Conservation (phyloP, 2,888 invertebrate species). For the Pyrochroa serraticornis region DNA sequence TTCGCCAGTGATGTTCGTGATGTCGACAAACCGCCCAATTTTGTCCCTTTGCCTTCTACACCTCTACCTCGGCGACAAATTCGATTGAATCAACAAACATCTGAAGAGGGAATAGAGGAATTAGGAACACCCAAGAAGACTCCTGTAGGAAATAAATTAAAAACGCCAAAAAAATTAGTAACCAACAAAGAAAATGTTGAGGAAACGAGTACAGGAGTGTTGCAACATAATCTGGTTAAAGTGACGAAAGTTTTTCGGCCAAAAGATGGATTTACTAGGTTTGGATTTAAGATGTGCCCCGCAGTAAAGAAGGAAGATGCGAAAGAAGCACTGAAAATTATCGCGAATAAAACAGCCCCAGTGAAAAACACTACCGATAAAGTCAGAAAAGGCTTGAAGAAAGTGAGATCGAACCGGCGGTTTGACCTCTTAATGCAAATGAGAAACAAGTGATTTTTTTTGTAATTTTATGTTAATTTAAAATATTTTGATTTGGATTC, state of each 20-base stretch:
- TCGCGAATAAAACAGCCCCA: constrained; percentile 39
- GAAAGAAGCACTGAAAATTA: constrained; percentile 36
- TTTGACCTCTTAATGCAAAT: constrained; percentile 76
- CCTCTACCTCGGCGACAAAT: not conserved
- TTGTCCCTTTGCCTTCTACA: constrained; percentile 3
- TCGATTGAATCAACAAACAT: not conserved
- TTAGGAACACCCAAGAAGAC: not conserved
- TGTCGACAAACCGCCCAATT: not conserved
- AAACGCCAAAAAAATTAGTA: not conserved
- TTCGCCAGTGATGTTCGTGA: constrained; percentile 2
- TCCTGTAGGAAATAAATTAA: not conserved
- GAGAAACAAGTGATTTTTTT: constrained; percentile 42
- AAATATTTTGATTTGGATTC: no score
- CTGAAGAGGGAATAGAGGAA: not conserved
- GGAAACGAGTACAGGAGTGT: no score
- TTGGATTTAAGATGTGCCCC: constrained; percentile 38
- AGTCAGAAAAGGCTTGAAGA: constrained; percentile 62
- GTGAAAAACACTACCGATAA: constrained; percentile 33
- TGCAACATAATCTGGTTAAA: constrained; percentile 14
- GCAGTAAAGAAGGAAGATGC: constrained; percentile 6
- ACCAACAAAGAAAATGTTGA: not conserved
- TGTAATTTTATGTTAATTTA: no score
- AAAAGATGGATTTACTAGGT: constrained; percentile 26
- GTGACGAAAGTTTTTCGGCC: not conserved
- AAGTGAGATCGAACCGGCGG: constrained; percentile 73